Evolutionary conservation across 2,113 vertebrate genomes (phyloP).

Genomic region (Tor tambroides): DNA sequence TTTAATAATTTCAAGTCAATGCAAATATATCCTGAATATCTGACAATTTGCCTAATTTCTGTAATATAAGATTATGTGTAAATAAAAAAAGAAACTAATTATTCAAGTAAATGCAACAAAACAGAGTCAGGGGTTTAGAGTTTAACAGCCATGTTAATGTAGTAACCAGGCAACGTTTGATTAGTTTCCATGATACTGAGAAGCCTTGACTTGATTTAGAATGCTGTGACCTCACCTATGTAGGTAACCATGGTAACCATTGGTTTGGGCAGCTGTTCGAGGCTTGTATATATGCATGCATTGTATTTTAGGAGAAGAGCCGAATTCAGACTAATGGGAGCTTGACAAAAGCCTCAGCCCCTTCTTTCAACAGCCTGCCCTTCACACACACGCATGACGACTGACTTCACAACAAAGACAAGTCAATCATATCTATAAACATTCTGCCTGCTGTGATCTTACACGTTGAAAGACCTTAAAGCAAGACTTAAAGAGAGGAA

Average conservation of each 20-base stretch:
- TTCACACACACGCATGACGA: neutral
- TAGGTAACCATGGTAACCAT: conserved; percentile 11
- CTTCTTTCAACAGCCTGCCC: conserved; percentile 46
- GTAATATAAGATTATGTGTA: neutral
- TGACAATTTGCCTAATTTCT: neutral
- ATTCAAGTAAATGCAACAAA: conserved; percentile 1
- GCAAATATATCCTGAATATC: neutral
- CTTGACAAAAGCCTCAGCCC: conserved; percentile 18
- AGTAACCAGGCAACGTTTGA: conserved; percentile 44
- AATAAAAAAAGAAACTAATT: too few species aligned
- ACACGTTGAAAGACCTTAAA: neutral
- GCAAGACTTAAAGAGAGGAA: neutral
- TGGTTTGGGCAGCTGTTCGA: conserved; percentile 27
- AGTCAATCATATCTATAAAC: neutral
- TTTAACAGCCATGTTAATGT: conserved; percentile 12
- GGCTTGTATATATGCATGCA: conserved; percentile 19
- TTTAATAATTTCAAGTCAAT: neutral
- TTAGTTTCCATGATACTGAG: conserved; percentile 38
- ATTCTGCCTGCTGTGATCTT: neutral
- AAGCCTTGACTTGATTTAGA: conserved; percentile 25
- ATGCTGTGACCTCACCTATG: conserved; percentile 10
- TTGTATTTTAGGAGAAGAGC: neutral
- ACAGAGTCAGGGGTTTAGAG: neutral
- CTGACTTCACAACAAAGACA: conserved; percentile 5
- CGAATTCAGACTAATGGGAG: conserved; percentile 13